phyloP scores from a whole-genome alignment of 2,888 invertebrate genomes.

The Zaprionus obscuricornis region DNA sequence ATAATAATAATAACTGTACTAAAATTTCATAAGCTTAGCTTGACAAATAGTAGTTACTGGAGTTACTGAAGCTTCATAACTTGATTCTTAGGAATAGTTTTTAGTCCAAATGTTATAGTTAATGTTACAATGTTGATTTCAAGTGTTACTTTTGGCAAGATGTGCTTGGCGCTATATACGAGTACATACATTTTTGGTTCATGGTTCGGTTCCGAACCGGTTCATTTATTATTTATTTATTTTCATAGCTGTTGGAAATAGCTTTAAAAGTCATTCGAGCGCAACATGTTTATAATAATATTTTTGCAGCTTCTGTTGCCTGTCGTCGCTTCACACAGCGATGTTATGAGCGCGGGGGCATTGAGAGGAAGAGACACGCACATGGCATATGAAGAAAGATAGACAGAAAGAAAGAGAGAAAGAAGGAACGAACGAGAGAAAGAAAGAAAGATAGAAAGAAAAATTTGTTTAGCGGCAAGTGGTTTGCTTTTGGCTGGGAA shows the following conservation, averaged over 20 bases:
- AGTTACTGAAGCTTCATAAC: too few relatives aligned
- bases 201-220: constrained; percentile 56
- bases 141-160: too few relatives aligned
- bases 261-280: constrained; percentile 47
- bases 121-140: neutral
- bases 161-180: too few relatives aligned
- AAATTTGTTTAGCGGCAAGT: constrained; percentile 44
- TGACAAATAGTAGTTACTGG: too few relatives aligned
- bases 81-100: too few relatives aligned
- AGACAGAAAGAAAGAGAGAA: neutral
- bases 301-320: constrained; percentile 50
- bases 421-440: neutral
- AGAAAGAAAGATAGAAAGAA: neutral
- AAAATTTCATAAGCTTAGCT: too few relatives aligned
- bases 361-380: too few relatives aligned
- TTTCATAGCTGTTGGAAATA: too few relatives aligned
- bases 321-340: constrained; percentile 24
- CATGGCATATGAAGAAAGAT: constrained; percentile 9
- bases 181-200: constrained; percentile 36
- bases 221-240: too few relatives aligned
- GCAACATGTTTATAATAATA: constrained; percentile 59
- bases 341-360: too few relatives aligned
- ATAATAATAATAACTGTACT: too few relatives aligned
- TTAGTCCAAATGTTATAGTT: too few relatives aligned
- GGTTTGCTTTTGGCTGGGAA: constrained; percentile 36